Evolutionary conservation across 2,797 vertebrate species (phyloP).

Genomic region (Mycteria americana): DNA sequence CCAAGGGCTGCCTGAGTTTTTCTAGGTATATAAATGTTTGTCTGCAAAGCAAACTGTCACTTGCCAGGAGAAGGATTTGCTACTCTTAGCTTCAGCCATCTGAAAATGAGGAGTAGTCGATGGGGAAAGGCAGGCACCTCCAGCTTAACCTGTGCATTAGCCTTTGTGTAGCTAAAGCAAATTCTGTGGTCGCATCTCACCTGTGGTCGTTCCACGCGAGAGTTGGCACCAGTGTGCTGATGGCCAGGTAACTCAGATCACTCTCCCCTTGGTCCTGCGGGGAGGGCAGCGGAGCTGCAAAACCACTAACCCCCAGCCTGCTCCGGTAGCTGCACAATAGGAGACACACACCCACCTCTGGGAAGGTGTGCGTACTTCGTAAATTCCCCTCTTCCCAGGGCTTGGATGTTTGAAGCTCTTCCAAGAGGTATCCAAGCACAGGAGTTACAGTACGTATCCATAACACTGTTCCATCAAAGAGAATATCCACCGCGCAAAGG

Average conservation of each 20-base stretch:
- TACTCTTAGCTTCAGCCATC: not conserved
- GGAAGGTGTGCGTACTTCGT: not conserved
- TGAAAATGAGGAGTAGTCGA: not conserved
- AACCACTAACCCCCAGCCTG: not conserved
- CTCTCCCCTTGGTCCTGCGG: not conserved
- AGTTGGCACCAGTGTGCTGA: fast-evolving
- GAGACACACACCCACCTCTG: not conserved
- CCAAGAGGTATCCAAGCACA: not conserved
- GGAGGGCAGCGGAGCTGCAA: not conserved
- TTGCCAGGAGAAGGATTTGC: not conserved
- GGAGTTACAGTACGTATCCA: not conserved
- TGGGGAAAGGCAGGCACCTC: not conserved
- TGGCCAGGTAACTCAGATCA: fast-evolving
- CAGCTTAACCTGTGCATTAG: not conserved
- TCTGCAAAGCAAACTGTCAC: not conserved
- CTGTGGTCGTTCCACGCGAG: fast-evolving
- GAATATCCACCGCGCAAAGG: not conserved
- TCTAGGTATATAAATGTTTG: not conserved
- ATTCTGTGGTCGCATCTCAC: fast-evolving
- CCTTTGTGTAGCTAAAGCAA: not conserved
- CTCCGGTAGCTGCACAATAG: not conserved
- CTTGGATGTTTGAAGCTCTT: not conserved
- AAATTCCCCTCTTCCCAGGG: not conserved
- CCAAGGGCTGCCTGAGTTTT: not conserved
- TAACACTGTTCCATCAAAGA: not conserved